These are phyloP conservation scores for Protonibea diacanthus DNA, from an alignment of 2,797 vertebrate genomes.

Conservation along the genomic window DNA sequence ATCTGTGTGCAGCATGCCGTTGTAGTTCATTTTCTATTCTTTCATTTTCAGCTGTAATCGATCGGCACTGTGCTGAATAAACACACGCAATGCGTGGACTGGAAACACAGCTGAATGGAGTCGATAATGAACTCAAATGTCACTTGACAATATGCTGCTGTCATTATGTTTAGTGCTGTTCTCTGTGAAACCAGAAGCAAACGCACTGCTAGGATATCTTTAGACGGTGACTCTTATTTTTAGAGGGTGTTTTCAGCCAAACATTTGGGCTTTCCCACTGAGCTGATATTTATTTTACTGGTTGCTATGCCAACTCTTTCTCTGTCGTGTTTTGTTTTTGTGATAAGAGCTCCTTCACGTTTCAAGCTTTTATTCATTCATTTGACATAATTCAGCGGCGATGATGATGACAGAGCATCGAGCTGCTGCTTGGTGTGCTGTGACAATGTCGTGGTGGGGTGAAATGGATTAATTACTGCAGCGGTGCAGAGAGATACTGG, in stretches of 20 bases:
- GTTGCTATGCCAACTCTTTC: slow-evolving; percentile 49
- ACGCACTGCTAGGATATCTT: background rate
- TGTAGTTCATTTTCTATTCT: background rate
- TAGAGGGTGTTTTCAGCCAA: slow-evolving; percentile 19
- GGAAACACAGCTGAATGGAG: background rate
- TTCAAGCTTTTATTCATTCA: background rate
- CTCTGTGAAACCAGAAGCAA: background rate
- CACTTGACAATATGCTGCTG: slow-evolving; percentile 1
- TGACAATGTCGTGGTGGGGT: background rate
- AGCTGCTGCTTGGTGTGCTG: background rate
- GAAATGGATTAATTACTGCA: background rate
- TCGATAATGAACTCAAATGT: background rate
- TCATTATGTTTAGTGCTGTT: background rate
- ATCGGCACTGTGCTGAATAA: background rate
- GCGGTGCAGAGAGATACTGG: background rate
- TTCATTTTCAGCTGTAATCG: slow-evolving; percentile 20
- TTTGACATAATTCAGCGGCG: background rate
- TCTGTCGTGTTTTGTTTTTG: background rate
- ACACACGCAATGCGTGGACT: background rate
- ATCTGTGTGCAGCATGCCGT: background rate
- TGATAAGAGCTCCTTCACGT: background rate
- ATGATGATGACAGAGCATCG: background rate
- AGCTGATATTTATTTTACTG: slow-evolving; percentile 2
- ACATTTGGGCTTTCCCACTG: slow-evolving; percentile 40
- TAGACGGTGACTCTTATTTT: slow-evolving; percentile 12